phyloP scores from a whole-genome alignment of 2,797 vertebrate genomes.

The Enteromius thamalakanensis region DNA sequence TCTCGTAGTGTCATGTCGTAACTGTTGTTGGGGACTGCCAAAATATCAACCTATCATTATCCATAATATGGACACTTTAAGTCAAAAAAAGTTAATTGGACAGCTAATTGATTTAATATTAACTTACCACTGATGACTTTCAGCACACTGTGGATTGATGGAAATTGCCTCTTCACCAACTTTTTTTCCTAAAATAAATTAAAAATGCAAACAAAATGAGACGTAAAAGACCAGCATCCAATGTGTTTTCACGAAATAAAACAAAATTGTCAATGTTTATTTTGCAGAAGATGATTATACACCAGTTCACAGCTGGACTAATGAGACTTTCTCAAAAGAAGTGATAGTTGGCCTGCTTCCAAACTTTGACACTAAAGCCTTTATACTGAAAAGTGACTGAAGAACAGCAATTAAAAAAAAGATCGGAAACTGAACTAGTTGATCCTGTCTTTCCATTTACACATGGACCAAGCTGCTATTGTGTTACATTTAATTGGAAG shows the following conservation, averaged over 20 bases:
- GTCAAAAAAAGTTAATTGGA: background rate
- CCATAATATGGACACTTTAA: too few relatives aligned
- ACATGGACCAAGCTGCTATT: slow-evolving; percentile 20
- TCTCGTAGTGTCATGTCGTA: too few relatives aligned
- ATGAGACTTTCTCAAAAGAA: background rate
- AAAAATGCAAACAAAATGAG: slow-evolving; percentile 23
- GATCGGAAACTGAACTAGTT: slow-evolving; percentile 17
- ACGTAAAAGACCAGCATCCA: background rate
- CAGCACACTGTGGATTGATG: slow-evolving; percentile 84
- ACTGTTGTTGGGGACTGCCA: too few relatives aligned
- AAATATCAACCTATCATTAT: too few relatives aligned
- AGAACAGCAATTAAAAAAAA: background rate
- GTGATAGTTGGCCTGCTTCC: background rate
- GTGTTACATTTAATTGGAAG: slow-evolving; percentile 20
- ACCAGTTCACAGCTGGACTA: background rate
- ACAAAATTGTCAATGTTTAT: background rate
- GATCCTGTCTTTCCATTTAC: background rate
- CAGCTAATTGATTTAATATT: slow-evolving; percentile 15
- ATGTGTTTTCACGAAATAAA: background rate
- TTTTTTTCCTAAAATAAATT: slow-evolving; percentile 80
- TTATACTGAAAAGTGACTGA: background rate
- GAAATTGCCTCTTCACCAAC: slow-evolving; percentile 86
- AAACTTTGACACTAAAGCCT: slow-evolving; percentile 11
- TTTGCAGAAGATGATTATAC: background rate
- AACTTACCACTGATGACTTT: slow-evolving; percentile 94